phyloP scores from a whole-genome alignment of 1,140 invertebrate species.

The Bombus breviceps region DNA sequence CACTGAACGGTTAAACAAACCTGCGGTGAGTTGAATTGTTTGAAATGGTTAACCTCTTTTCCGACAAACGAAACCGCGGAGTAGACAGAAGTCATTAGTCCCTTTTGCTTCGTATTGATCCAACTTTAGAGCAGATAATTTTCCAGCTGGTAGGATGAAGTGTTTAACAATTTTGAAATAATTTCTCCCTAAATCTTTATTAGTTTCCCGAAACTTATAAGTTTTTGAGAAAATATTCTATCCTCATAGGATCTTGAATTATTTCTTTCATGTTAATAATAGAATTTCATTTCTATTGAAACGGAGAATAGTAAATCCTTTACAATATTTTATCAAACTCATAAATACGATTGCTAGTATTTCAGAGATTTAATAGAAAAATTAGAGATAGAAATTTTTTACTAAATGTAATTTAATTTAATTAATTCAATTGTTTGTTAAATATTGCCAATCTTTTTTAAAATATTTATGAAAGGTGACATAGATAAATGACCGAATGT shows the following conservation, averaged over 20 bases:
- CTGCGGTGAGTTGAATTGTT: conserved; percentile 23
- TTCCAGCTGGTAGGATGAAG: background rate
- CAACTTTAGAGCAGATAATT: conserved; percentile 20
- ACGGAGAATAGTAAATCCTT: background rate
- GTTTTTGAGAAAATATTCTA: background rate
- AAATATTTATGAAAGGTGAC: background rate
- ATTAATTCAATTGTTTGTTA: background rate
- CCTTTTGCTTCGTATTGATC: conserved; percentile 40
- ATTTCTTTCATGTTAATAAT: background rate
- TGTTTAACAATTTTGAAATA: background rate
- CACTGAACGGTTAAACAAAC: conserved; percentile 14
- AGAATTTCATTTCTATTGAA: background rate
- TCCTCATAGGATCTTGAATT: background rate
- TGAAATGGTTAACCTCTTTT: conserved; percentile 51
- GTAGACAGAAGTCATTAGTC: conserved; percentile 51
- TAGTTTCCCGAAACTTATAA: background rate
- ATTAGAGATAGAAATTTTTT: background rate
- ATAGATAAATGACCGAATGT: background rate
- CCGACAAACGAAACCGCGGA: conserved; percentile 40
- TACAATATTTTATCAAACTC: too few relatives aligned
- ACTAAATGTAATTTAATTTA: background rate
- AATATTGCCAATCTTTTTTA: background rate
- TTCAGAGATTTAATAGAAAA: background rate
- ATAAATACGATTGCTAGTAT: background rate
- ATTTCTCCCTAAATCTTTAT: background rate